Evolutionary conservation across 2,797 vertebrate genomes (phyloP), one percentile per base, ranked within the genome.

Genomic region (Protosalanx chinensis): DNA sequence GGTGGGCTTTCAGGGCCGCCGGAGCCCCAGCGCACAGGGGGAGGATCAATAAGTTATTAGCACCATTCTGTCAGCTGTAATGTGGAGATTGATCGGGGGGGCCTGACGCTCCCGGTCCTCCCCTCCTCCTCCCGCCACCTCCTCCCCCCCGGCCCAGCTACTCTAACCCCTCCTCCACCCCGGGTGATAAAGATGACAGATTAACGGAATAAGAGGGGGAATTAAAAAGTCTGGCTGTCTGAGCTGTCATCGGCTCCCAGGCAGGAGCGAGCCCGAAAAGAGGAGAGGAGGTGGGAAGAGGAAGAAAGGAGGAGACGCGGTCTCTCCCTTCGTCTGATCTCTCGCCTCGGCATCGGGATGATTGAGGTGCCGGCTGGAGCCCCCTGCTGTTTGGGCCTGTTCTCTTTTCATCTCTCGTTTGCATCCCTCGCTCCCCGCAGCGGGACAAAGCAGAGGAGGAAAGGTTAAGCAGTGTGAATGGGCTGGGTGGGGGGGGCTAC

Each of bases 1-100:
- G 94, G 84, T 85, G 87, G 93, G 91, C 92, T 94, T 94, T 93
- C 92, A 93, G 93, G 91, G 93, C 93, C 92, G 82, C 91, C 88
- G 92, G 92, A 94, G 93, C 92, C 90, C 90, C 84, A 91, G 83
- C 78, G 72, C 85, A 82, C 92, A 93, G 93, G 93, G 93, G 92
- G 92, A 83, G 81, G 94, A 98, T 99, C 97, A 95, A 98, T 98
- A 99, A 98, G 96, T 97, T 96, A 98, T 98, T 98, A 99, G 96
- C 97, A 98, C 96, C 96, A 96, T 98, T 97, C 97, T 98, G 97
- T 97, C 97, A 97, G 96, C 95, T 94, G 95, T 97, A 98, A 99
- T 97, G 95, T 96, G 95, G 92, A 97, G 96, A 99, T 98, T 98
- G 97, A 98, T 98, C 92, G 94, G 93, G 85, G 84, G 92, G 92